phyloP scores from a whole-genome alignment of 2,888 invertebrate species.

The Halictus ligatus region DNA sequence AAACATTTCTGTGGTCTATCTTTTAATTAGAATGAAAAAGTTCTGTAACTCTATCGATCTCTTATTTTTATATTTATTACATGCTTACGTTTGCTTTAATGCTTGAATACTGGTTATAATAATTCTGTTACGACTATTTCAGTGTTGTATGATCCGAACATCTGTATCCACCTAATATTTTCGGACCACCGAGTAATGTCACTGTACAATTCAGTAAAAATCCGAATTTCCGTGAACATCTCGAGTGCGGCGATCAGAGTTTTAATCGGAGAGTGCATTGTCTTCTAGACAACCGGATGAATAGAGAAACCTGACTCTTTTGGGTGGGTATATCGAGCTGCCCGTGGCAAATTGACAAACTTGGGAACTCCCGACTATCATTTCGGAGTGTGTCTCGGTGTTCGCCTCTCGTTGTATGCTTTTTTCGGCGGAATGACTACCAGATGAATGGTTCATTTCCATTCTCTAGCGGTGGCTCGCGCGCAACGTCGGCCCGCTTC shows the following conservation, averaged over 20 bases:
- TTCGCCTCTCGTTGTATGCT: not conserved
- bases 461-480: constrained; percentile 51
- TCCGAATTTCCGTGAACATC: not conserved
- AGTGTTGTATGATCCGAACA: too few species aligned
- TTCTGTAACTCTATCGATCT: not conserved
- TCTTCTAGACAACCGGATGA: not conserved
- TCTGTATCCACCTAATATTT: not conserved
- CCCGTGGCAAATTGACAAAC: constrained; percentile 62
- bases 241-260: not conserved
- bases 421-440: constrained; percentile 49
- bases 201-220: not conserved
- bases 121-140: too few species aligned
- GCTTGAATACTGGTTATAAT: too few species aligned
- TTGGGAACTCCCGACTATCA: constrained; percentile 39
- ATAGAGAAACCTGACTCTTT: not conserved
- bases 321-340: not conserved
- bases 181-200: not conserved
- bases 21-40: not conserved
- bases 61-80: not conserved
- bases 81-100: not conserved
- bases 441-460: constrained; percentile 64
- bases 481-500: constrained; percentile 62
- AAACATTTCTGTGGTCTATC: not conserved
- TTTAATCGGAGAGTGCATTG: constrained; percentile 2
- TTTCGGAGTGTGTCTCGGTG: constrained; percentile 27